Evolutionary conservation across 2,888 invertebrate species (phyloP).

Genomic region (Dicyrtoma fusca): DNA sequence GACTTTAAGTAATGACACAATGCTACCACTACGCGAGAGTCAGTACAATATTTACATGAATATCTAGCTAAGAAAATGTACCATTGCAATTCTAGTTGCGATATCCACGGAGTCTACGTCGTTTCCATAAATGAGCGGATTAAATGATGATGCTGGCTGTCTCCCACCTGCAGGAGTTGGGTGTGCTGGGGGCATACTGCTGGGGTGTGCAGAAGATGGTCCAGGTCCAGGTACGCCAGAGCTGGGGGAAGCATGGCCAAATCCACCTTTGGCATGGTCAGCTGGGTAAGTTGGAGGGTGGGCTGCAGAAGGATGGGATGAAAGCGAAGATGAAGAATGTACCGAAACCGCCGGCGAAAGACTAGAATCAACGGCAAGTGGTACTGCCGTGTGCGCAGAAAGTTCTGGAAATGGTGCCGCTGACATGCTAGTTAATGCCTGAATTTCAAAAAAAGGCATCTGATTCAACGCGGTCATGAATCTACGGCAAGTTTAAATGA

Average conservation of each 20-base stretch:
- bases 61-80: slow-evolving; percentile 58
- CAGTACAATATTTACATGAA: too few relatives aligned
- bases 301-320: background rate
- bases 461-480: background rate
- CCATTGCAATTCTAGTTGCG: slow-evolving; percentile 97
- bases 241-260: background rate
- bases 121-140: slow-evolving; percentile 89
- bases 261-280: background rate
- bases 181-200: slow-evolving; percentile 12
- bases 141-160: slow-evolving; percentile 62
- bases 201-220: background rate
- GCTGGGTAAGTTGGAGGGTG: slow-evolving; percentile 4
- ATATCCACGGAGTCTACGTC: slow-evolving; percentile 98
- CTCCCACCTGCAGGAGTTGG: slow-evolving; percentile 17
- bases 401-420: slow-evolving; percentile 61
- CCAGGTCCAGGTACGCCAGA: background rate
- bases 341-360: background rate
- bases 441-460: slow-evolving; percentile 43
- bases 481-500: too few relatives aligned
- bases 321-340: background rate
- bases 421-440: slow-evolving; percentile 82
- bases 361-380: background rate
- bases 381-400: slow-evolving; percentile 28
- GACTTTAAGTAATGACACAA: too few relatives aligned
- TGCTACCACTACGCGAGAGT: too few relatives aligned